Percentiles rank a stretch among this genome's conserved stretches.
These are phyloP conservation scores for Halisarca cf. caerulea DNA, from an alignment of 37 sponge, comb jelly and placozoan genomes.

Conservation along the genomic window DNA sequence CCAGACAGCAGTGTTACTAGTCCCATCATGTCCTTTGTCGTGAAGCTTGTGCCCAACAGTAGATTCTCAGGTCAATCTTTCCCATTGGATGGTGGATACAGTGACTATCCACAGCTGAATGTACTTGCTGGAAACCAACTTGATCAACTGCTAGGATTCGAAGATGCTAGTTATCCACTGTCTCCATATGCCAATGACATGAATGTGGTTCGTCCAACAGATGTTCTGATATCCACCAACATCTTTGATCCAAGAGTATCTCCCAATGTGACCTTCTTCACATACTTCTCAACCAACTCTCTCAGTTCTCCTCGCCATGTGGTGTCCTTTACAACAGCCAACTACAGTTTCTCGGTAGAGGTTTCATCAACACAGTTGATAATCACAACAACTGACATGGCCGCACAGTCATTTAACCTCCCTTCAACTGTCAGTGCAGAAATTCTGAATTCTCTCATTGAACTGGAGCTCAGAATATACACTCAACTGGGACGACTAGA, in stretches of 20 bases:
- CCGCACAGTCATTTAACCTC: neutral
- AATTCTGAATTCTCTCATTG: too few relatives aligned
- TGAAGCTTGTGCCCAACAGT: conserved; percentile 19
- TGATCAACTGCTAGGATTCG: neutral
- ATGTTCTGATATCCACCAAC: neutral
- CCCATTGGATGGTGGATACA: conserved; percentile 62
- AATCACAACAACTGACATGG: neutral
- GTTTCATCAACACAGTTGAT: neutral
- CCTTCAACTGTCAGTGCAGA: neutral
- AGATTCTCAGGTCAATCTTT: conserved; percentile 10
- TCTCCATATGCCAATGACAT: neutral
- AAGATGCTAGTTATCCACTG: neutral
- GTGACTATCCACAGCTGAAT: conserved; percentile 69
- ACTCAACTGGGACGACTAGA: too few relatives aligned
- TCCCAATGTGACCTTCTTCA: neutral
- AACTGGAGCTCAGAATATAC: too few relatives aligned
- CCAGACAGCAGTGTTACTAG: conserved; percentile 42
- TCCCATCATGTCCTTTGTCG: neutral
- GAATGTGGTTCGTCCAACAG: neutral
- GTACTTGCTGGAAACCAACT: conserved; percentile 48
- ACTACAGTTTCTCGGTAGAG: neutral
- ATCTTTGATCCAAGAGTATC: neutral
- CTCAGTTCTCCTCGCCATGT: neutral
- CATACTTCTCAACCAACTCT: neutral
- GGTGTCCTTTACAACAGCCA: neutral